phyloP scores from a whole-genome alignment of 2,113 vertebrate genomes.

The Chaetorhynchus papuensis region DNA sequence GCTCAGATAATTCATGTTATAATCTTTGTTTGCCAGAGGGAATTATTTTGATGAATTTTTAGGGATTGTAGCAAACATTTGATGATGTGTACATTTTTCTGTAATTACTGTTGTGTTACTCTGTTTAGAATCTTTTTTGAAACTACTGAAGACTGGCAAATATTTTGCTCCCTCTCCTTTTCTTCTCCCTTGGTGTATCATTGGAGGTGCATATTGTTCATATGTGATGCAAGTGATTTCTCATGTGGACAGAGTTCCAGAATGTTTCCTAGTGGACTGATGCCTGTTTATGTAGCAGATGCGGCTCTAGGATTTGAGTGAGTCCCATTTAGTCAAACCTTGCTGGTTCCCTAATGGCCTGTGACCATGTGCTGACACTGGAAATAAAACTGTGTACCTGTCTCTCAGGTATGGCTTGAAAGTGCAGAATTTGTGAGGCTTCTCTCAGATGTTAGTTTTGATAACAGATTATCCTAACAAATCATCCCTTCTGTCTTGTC shows the following conservation, averaged over 20 bases:
- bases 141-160: background rate
- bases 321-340: background rate
- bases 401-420: background rate
- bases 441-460: background rate
- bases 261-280: background rate
- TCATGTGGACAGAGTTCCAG: background rate
- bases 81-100: background rate
- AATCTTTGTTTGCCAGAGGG: background rate
- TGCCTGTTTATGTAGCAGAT: fast-evolving
- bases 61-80: background rate
- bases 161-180: background rate
- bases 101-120: background rate
- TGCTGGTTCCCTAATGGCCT: background rate
- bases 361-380: background rate
- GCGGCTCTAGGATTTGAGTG: background rate
- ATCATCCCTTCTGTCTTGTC: background rate
- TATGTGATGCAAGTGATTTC: background rate
- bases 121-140: background rate
- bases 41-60: background rate
- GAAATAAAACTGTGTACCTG: background rate
- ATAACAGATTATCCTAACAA: background rate
- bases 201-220: background rate
- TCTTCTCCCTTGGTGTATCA: background rate
- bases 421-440: background rate
- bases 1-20: background rate